A percentile compares a stretch with the other conserved stretches of the same genome.
These are phyloP conservation scores for Pteromalus puparum DNA, from an alignment of 1,140 invertebrate genomes.

Conservation along the genomic window DNA sequence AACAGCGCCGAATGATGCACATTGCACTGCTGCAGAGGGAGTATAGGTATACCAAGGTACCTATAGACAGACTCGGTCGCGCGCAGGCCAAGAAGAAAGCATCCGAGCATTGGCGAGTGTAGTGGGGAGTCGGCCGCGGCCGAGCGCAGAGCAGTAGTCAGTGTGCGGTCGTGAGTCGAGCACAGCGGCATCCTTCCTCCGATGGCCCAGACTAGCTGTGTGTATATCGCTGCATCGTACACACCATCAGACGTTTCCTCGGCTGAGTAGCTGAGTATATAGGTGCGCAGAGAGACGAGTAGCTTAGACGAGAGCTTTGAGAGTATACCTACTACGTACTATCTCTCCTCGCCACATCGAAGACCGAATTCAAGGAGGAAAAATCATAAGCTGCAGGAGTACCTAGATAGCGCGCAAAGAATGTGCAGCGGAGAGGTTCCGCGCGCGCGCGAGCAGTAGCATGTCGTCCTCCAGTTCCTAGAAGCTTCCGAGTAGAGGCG, in stretches of 20 bases:
- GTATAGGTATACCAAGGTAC: too few species aligned
- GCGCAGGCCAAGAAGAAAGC: not conserved
- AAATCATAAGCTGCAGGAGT: not conserved
- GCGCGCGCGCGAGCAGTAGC: not conserved
- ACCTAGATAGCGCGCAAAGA: too few species aligned
- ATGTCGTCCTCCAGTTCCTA: slow-evolving; percentile 2
- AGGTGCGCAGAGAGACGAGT: too few species aligned
- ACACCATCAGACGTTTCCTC: not conserved
- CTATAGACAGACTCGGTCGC: not conserved
- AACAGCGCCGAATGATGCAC: not conserved
- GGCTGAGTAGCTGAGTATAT: too few species aligned
- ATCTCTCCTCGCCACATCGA: not conserved
- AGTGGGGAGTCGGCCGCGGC: slow-evolving; percentile 6
- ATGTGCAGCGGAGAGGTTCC: not conserved
- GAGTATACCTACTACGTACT: too few species aligned
- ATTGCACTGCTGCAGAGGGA: not conserved
- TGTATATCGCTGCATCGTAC: not conserved
- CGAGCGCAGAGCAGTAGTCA: slow-evolving; percentile 46
- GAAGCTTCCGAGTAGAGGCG: slow-evolving; percentile 7
- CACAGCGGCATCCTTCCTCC: slow-evolving; percentile 34
- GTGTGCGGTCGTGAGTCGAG: slow-evolving; percentile 65
- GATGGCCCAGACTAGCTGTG: too few species aligned
- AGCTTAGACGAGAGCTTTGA: too few species aligned
- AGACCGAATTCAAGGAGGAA: not conserved
- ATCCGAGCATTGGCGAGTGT: not conserved